Evolutionary conservation across 64 coral and sea anemone genomes (phyloP), one percentile per base, ranked within the genome.

Genomic region (Hydrozoanthus tunicans): DNA sequence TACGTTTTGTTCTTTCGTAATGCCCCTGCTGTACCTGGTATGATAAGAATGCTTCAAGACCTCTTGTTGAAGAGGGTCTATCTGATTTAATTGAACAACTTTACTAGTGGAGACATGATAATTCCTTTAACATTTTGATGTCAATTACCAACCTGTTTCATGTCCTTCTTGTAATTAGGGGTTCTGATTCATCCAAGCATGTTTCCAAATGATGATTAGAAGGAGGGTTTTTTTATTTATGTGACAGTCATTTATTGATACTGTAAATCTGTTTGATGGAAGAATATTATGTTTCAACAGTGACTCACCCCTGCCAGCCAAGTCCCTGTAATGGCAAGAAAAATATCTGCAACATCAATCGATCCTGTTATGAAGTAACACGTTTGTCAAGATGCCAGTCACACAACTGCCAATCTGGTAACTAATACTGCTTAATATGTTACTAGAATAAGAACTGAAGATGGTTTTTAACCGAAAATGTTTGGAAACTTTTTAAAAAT

Each of bases 231-330:
- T 43, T 43, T 43, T 43, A 2, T 43, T 43, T 43, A 43, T 43
- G 32, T 43, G 32, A 43, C 32, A 43, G 32, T 43, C 32, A 43
- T 43, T 43, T 43, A 43, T 43, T 43, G 32, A 43, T 43, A 43
- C 32, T 43, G 53, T 1, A 24, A 85, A 25, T 61, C n/a, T 59
- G 32, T 70, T 4, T 60, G 65, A 53, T 59, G 13, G 53, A 77
- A 7, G 25, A 14, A 5, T 91, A 51, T 78, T 14, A 51, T 64
- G 54, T 17, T 85, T 79, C 73, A 56, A 5, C 59, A 95, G 94
- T 95, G 26, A 96, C 92, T 54, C 95, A 96, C 56, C 95, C 95
- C 1, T 96, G 95, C 26, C 91, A 96, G 66, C 95, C 92, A 72
- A 96, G 91, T 61, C 95, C 95, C 9, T 96, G 95, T 51, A 32